Evolutionary conservation across 2,113 vertebrate species (phyloP), one percentile per base, ranked within the genome.

Genomic region (Pampusana beccarii): DNA sequence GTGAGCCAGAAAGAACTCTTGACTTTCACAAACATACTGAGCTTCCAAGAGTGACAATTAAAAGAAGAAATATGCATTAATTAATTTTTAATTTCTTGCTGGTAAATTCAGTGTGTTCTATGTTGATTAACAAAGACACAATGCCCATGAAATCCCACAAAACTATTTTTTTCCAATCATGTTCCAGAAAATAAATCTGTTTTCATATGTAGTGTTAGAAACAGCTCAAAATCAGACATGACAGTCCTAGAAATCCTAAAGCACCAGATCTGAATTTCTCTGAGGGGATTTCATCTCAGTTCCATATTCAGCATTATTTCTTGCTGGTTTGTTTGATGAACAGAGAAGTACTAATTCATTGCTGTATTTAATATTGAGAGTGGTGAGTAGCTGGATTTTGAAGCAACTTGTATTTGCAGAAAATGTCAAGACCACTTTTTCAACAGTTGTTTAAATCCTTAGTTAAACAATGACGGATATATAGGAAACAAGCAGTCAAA

Each of bases 1-100:
- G n/a, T 5, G 24, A 91, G 61, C 65, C 74, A 87, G 73, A 75
- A 92, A 44, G 73, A 81, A 8, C 24, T 81, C 0, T 65, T 74
- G 0, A 91, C 53, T 75, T 92, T 60, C 48, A 64, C 64, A 93
- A 95, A 81, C 21, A 72, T 24, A 64, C 72, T 74, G 53, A 74
- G 57, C 51, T 95, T 97, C 80, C 75, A 86, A 80, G 69, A 84
- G 23, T 70, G 25, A 34, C 70, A 90, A 81, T 79, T 85, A 64
- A 87, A 85, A 77, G 48, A 96, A 62, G 8, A 82, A 82, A 70
- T 42, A 73, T 11, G 13, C 50, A 64, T 83, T 73, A 86, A 80
- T 94, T 70, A 73, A 90, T 90, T 91, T 84, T 26, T 48, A 42
- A 57, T 80, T 94, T 88, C 58, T 96, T 64, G 84, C 50, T 79